Evolutionary conservation across 2,888 invertebrate genomes (phyloP), one percentile per base, ranked within the genome.

Genomic region (Adela reaumurella): DNA sequence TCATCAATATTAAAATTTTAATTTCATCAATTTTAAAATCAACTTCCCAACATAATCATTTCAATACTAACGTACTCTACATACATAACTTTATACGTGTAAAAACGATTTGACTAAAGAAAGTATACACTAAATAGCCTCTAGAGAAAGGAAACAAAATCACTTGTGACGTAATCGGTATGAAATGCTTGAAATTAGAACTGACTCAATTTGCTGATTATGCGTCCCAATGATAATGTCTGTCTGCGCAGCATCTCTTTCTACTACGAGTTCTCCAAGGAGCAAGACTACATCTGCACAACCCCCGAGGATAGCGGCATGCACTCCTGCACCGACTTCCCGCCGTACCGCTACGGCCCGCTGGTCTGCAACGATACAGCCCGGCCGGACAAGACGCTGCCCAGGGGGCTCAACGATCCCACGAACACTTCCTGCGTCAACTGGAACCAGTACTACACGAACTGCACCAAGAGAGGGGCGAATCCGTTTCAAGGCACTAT

Each of bases 401-500:
- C 76, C 41, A 72, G 62, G 61, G 78, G 81, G 17, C 72, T 77
- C 62, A 89, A 88, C 63, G 76, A 81, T 52, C 84, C 86, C 46
- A 87, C 88, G 50, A 87, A 87, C 65, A 74, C 68, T 43, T 90
- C 90, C 43, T 99, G 99, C 74, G 92, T 99, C 59, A 93, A 99
- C 79, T 99, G 98, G 98, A 97, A 99, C 79, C 89, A 92, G 74
- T 99, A 99, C 78, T 99, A 98, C 71, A 94, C 93, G 47, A 89
- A 90, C 62, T 99, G 99, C 76, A 87, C 89, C 53, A 90, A 95
- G 54, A 89, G 92, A 57, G 95, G 93, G 49, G 86, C 90, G 61
- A 99, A 99, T 81, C 99, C 99, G 14, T 99, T 98, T 73, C 94
- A 95, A 77, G 98, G 98, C 53, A 97, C 99, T 50, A 98, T 99